phyloP scores from a whole-genome alignment of 1,140 invertebrate genomes.

The Pogonomyrmex californicus region DNA sequence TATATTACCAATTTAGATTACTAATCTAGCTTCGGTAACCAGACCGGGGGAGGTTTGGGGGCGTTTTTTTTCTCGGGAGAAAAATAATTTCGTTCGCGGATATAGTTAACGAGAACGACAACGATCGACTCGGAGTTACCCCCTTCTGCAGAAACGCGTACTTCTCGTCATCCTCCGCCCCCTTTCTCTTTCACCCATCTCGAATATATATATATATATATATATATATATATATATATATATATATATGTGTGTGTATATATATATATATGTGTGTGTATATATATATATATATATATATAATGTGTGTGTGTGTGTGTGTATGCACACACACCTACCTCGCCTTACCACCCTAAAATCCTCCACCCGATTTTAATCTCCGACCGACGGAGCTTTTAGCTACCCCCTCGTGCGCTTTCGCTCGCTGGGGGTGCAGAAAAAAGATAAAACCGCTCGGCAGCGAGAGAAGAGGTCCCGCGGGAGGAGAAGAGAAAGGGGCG shows the following conservation, averaged over 20 bases:
- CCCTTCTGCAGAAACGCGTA: constrained; percentile 39
- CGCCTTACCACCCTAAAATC: constrained; percentile 63
- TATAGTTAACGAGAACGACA: constrained; percentile 60
- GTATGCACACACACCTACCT: neutral
- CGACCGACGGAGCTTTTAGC: constrained; percentile 64
- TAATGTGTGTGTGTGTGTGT: neutral
- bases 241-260: neutral
- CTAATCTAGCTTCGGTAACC: constrained; percentile 28
- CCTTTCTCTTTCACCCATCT: constrained; percentile 20
- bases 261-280: neutral
- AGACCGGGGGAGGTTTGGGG: neutral
- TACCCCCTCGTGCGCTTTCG: constrained; percentile 58
- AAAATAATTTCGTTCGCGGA: constrained; percentile 61
- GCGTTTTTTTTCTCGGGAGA: constrained; percentile 49
- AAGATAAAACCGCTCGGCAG: constrained; percentile 51
- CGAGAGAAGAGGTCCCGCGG: constrained; percentile 12
- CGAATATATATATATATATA: neutral
- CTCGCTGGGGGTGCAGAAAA: constrained; percentile 40
- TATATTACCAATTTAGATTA: constrained; percentile 61
- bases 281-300: neutral
- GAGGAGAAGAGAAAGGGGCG: constrained; percentile 4
- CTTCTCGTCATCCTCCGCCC: constrained; percentile 14
- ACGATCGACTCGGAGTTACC: constrained; percentile 50
- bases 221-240: neutral
- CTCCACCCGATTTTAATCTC: constrained; percentile 64